phyloP scores from a whole-genome alignment of 2,888 invertebrate species.

The Rosalia funebris region DNA sequence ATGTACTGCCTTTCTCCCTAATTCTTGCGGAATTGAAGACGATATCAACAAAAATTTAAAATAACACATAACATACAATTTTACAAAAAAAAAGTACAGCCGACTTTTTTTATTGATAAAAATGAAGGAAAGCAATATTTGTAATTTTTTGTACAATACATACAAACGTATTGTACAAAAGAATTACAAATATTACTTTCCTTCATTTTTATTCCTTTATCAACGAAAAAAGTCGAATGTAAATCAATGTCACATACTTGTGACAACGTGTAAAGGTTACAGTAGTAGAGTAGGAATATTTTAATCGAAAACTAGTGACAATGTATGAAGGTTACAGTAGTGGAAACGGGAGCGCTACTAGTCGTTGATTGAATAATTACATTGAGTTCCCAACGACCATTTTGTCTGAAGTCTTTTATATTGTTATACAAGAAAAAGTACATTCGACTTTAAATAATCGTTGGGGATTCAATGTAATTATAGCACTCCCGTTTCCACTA shows the following conservation, averaged over 20 bases:
- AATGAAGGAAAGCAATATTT: constrained; percentile 22
- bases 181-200: no score
- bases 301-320: constrained; percentile 35
- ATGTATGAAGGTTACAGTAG: constrained; percentile 16
- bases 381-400: no score
- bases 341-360: constrained; percentile 5
- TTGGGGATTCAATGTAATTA: not conserved
- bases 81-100: constrained; percentile 1
- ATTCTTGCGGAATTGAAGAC: no score
- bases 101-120: constrained; percentile 10
- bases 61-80: constrained; percentile 24
- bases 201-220: no score
- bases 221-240: no score
- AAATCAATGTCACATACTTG: no score
- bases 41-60: constrained; percentile 27
- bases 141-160: constrained; percentile 18
- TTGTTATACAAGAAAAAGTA: not conserved
- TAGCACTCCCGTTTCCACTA: constrained; percentile 10
- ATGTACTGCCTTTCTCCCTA: constrained; percentile 24
- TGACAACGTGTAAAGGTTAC: no score
- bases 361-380: no score
- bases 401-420: no score
- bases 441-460: no score
- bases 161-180: no score
- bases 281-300: no score